Evolutionary conservation across 2,113 vertebrate genomes (phyloP).

Genomic region (Macrotus californicus): DNA sequence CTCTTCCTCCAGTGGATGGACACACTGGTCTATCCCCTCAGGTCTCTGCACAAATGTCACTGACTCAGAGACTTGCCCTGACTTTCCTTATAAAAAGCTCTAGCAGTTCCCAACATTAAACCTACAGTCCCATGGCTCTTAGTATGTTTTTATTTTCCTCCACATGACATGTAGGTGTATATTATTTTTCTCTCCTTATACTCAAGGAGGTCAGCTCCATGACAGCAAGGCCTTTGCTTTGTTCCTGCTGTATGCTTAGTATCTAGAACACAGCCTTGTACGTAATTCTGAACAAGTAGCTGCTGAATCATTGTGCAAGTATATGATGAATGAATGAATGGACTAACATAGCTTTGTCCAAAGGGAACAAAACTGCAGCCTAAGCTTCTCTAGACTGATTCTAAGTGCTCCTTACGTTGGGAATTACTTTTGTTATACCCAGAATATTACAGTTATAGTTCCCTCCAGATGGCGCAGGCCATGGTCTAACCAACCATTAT

Average conservation of each 20-base stretch:
- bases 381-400: background rate
- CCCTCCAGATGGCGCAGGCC: background rate
- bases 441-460: background rate
- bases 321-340: background rate
- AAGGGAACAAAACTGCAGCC: background rate
- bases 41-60: background rate
- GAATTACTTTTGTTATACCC: background rate
- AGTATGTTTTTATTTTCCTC: background rate
- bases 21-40: background rate
- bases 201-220: background rate
- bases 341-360: background rate
- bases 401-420: background rate
- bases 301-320: background rate
- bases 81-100: background rate
- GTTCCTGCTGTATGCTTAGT: background rate
- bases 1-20: background rate
- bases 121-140: background rate
- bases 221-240: background rate
- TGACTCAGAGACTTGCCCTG: background rate
- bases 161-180: background rate
- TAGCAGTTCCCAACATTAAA: background rate
- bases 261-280: background rate
- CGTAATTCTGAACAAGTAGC: background rate
- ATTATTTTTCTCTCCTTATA: background rate
- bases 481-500: background rate